Evolutionary conservation across 2,888 invertebrate genomes (phyloP).

Genomic region (Campoplex nolae): DNA sequence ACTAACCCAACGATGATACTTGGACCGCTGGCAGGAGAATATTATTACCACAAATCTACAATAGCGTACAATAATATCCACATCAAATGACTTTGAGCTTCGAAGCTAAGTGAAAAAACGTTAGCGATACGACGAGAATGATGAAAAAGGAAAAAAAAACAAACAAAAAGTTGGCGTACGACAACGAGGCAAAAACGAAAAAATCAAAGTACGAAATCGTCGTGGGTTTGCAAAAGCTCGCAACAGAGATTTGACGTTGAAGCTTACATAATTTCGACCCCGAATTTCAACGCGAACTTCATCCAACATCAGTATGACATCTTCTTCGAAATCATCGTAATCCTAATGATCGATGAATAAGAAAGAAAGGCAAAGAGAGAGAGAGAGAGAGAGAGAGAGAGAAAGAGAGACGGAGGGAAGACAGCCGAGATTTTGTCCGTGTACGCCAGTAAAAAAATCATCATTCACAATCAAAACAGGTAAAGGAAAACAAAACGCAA

Average conservation of each 20-base stretch:
- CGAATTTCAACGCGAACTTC: slow-evolving; percentile 82
- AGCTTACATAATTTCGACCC: slow-evolving; percentile 82
- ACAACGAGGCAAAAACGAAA: slow-evolving; percentile 8
- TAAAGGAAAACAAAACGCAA: not conserved
- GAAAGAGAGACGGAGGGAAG: not conserved
- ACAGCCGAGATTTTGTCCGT: slow-evolving; percentile 35
- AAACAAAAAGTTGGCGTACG: not conserved
- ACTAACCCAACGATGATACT: not conserved
- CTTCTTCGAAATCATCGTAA: slow-evolving; percentile 82
- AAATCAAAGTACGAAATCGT: not conserved
- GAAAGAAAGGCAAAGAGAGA: not conserved
- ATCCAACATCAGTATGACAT: slow-evolving; percentile 81
- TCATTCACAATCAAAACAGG: slow-evolving; percentile 11
- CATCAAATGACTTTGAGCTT: not conserved
- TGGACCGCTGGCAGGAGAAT: not conserved
- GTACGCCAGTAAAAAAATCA: slow-evolving; percentile 31
- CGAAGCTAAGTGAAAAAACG: not conserved
- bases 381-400: slow-evolving; percentile 7
- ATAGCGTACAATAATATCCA: not conserved
- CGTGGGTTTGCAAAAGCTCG: slow-evolving; percentile 9
- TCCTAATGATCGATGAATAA: slow-evolving; percentile 77
- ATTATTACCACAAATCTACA: not conserved
- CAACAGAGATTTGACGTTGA: not conserved
- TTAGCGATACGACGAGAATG: not conserved
- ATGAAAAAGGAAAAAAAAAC: not conserved